Percentiles rank a stretch among this genome's conserved stretches.
phyloP scores from a whole-genome alignment of 2,797 vertebrate species.

The Alca torda region DNA sequence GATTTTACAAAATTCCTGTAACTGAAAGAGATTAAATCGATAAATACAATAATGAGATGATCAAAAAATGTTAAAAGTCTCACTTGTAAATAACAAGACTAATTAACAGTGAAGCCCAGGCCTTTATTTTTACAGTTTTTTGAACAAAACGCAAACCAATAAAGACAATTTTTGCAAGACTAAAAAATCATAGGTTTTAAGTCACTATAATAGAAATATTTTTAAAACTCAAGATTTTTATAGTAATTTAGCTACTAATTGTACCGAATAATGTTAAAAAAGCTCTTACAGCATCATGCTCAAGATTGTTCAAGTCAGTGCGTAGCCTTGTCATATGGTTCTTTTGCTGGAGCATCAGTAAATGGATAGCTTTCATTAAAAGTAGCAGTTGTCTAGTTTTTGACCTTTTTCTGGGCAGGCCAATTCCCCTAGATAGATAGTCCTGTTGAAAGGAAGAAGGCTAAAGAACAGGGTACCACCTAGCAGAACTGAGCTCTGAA shows the following conservation, averaged over 20 bases:
- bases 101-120: not conserved
- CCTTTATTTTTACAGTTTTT: not conserved
- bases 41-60: not conserved
- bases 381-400: not conserved
- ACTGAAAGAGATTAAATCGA: not conserved
- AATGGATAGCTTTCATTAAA: not conserved
- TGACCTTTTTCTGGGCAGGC: not conserved
- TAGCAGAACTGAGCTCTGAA: not conserved
- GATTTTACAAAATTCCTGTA: not conserved
- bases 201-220: not conserved
- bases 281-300: not conserved
- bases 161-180: not conserved
- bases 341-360: not conserved
- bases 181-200: not conserved
- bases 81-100: not conserved
- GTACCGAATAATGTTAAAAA: not conserved
- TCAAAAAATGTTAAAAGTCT: not conserved
- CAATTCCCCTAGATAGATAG: not conserved
- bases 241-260: not conserved
- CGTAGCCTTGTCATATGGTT: not conserved
- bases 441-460: not conserved
- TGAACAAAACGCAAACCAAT: not conserved
- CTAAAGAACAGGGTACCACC: not conserved
- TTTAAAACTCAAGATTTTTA: not conserved
- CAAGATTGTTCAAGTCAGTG: not conserved